Base-by-base conservation (phyloP, 2,113 vertebrate genomes). In the Anas platyrhynchos region DNA sequence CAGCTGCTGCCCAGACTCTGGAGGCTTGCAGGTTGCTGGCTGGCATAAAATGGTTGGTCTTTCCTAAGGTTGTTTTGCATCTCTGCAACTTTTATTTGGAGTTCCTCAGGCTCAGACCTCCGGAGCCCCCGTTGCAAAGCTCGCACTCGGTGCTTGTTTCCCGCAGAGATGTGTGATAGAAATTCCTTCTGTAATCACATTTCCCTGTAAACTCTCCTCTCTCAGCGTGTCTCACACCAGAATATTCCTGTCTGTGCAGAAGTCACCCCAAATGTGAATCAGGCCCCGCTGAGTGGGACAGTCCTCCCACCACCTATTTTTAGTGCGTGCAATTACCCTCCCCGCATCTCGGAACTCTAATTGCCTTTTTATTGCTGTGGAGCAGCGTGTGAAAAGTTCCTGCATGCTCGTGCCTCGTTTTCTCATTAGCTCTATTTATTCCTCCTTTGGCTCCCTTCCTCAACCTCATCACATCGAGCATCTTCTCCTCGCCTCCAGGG, bases 361-460 rank as follows among this genome's bases (percentile, higher is more conserved):
- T 97, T 96, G 95, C 93, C 94, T 96, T 97, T 97, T 97, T 97
- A 97, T 96, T 97, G 94, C 92, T 94, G 78, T 97, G 96, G 94
- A 95, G 97, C 81, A 96, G 50, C 34, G 91, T 96, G 96, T 94
- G 96, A 97, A 96, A 95, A 93, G 89, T 73, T 96, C 97, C 88
- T 82, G 92, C 90, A 93, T 93, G 72, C 85, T 95, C 91, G 61
- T 88, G 95, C 89, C 94, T 96, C 95, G 93, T 96, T 94, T 93
- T 96, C 93, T 96, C 94, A 95, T 96, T 95, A 96, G 89, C 71
- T 93, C 77, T 94, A 90, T 96, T 96, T 95, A 94, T 94, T 93
- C 77, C 72, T 96, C 80, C 86, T 96, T 92, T 96, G 94, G 94
- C 94, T 96, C 81, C 62, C 81, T 94, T 96, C 91, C 83, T 93